phyloP scores from a whole-genome alignment of 64 coral and sea anemone genomes.

The Anthopleura sola region DNA sequence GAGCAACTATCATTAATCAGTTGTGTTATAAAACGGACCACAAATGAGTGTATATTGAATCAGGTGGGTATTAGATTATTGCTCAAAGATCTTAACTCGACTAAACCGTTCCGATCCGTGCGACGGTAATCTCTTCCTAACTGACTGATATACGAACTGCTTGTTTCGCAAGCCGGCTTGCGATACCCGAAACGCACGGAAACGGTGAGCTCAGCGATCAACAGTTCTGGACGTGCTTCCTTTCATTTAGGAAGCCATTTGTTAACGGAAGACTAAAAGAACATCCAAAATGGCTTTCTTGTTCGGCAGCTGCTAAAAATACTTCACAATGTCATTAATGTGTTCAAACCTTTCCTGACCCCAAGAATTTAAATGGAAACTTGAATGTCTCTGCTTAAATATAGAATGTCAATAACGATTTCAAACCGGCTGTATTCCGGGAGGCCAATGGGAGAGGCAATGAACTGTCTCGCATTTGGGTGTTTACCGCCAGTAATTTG shows the following conservation, averaged over 20 bases:
- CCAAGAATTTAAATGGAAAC: constrained; percentile 7
- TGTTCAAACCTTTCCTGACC: constrained; percentile 5
- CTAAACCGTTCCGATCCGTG: not conserved
- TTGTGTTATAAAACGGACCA: not conserved
- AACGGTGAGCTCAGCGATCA: not conserved
- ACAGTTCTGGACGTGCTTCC: not conserved
- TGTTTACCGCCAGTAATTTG: not conserved
- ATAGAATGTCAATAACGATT: not conserved
- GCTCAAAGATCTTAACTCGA: not conserved
- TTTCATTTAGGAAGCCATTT: constrained; percentile 7
- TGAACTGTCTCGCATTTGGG: not conserved
- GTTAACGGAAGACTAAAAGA: constrained; percentile 4
- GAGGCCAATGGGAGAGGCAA: not conserved
- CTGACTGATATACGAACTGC: too few species aligned
- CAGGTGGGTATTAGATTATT: too few species aligned
- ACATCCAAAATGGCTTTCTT: not conserved
- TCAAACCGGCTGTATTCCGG: not conserved
- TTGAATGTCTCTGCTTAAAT: not conserved
- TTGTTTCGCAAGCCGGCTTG: too few species aligned
- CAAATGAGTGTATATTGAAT: not conserved
- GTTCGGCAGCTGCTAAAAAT: not conserved
- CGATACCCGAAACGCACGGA: not conserved
- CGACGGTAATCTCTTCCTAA: not conserved
- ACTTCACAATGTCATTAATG: constrained; percentile 6
- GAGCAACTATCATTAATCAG: too few species aligned